Evolutionary conservation across 2,113 vertebrate species (phyloP), one percentile per base, ranked within the genome.

Genomic region (Alectura lathami): DNA sequence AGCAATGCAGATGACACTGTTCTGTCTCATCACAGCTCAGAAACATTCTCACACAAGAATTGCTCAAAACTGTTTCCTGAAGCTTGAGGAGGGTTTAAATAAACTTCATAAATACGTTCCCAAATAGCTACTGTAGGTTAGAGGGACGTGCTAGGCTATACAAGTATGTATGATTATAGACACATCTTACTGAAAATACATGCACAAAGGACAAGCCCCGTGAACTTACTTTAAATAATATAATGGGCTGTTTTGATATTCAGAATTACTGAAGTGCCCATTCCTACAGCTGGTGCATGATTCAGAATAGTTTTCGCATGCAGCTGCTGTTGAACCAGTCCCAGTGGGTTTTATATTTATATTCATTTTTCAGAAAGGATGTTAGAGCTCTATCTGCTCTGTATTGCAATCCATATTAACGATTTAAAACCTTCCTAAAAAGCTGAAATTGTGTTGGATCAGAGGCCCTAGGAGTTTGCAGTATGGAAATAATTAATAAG

Each of bases 311-410:
- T 62, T 75, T 74, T 6, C 79, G 38, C 74, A 48, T 10, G 80
- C 83, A 95, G 91, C 91, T 95, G 83, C 88, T 89, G 32, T 15
- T 91, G 69, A 91, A 81, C 73, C 48, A 91, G 50, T 76, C 54
- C 57, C 82, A 3, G 21, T 8, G 75, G 85, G 73, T 40, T 94
- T 77, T 78, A 63, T 26, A 42, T 77, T 77, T 75, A 27, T 59
- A 74, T 74, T 24, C 18, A 27, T 94, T 87, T 86, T 68, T 48
- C 66, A 50, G 92, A 80, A 69, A 73, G 73, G 59, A 54, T 2
- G 0, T 59, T 48, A 56, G 22, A 94, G 43, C 54, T 81, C 20
- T 45, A 36, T 36, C 4, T 73, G 90, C 68, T 53, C 42, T 63
- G 59, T 60, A 66, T 6, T 84, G 75, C 18, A 82, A 48, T 79